Evolutionary conservation across 2,888 invertebrate genomes (phyloP).

Genomic region (Synanthedon formicaeformis): DNA sequence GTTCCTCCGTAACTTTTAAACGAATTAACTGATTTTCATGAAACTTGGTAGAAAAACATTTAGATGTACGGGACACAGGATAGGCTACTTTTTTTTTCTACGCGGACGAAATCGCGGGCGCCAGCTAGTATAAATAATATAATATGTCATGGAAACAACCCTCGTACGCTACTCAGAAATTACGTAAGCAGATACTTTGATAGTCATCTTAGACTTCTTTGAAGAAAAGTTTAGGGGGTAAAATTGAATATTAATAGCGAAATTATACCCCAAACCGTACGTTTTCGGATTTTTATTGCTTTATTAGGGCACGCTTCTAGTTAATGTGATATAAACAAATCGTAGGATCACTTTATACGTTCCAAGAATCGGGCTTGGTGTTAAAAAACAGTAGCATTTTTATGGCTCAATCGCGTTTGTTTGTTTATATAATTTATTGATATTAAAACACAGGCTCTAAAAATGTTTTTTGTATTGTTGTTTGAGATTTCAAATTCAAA

Average conservation of each 20-base stretch:
- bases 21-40: no score
- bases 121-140: no score
- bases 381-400: slow-evolving; percentile 68
- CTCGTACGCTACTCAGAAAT: slow-evolving; percentile 49
- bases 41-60: no score
- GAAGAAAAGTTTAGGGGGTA: slow-evolving; percentile 53
- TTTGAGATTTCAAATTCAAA: background rate
- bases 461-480: slow-evolving; percentile 14
- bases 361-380: slow-evolving; percentile 44
- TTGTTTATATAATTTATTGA: slow-evolving; percentile 43
- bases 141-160: slow-evolving; percentile 20
- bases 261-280: slow-evolving; percentile 49
- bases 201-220: slow-evolving; percentile 63
- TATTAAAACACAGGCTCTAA: slow-evolving; percentile 21
- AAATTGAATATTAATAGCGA: slow-evolving; percentile 71
- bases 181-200: slow-evolving; percentile 55
- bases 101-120: no score
- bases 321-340: slow-evolving; percentile 65
- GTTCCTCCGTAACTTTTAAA: no score
- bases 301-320: slow-evolving; percentile 54
- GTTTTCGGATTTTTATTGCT: slow-evolving; percentile 59
- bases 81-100: no score
- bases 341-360: slow-evolving; percentile 45
- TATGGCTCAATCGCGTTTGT: slow-evolving; percentile 54
- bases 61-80: no score